phyloP scores from a whole-genome alignment of 2,113 vertebrate species.

The Dicaeum eximium region DNA sequence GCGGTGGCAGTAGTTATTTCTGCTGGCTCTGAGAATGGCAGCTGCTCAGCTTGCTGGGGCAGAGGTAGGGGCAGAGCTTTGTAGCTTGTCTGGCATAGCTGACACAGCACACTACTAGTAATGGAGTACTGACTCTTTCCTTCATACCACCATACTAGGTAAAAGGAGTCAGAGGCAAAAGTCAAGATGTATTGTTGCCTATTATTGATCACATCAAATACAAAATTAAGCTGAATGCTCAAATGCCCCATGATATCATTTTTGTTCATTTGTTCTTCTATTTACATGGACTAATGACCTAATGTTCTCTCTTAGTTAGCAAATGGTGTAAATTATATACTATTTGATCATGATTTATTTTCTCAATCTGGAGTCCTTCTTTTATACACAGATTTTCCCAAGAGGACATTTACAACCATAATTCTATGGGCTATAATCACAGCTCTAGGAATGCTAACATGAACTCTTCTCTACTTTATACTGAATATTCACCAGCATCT shows the following conservation, averaged over 20 bases:
- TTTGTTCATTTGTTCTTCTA: background rate
- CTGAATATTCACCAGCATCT: conserved; percentile 74
- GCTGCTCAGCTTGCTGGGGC: conserved; percentile 20
- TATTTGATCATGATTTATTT: conserved; percentile 58
- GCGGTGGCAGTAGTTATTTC: background rate
- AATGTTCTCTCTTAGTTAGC: background rate
- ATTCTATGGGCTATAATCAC: conserved; percentile 25
- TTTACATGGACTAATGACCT: conserved; percentile 21
- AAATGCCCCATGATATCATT: background rate
- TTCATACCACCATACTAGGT: background rate
- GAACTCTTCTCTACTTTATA: conserved; percentile 42
- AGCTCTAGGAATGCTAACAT: conserved; percentile 57
- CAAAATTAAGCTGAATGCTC: background rate
- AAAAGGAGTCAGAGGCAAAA: conserved; percentile 4
- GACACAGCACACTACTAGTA: background rate
- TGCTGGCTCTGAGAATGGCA: conserved; percentile 17
- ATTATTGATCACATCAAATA: background rate
- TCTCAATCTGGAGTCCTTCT: conserved; percentile 43
- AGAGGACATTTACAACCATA: conserved; percentile 36
- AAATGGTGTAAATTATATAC: conserved; percentile 35
- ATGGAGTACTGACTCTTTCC: background rate
- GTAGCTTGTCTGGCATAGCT: background rate
- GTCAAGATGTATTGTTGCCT: background rate
- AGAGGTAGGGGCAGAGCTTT: background rate
- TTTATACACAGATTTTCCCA: conserved; percentile 46